Percentiles rank a stretch among this genome's conserved stretches.
Evolutionary conservation across 2,888 invertebrate species (phyloP).

Genomic region (Pristionchus entomophagus): DNA sequence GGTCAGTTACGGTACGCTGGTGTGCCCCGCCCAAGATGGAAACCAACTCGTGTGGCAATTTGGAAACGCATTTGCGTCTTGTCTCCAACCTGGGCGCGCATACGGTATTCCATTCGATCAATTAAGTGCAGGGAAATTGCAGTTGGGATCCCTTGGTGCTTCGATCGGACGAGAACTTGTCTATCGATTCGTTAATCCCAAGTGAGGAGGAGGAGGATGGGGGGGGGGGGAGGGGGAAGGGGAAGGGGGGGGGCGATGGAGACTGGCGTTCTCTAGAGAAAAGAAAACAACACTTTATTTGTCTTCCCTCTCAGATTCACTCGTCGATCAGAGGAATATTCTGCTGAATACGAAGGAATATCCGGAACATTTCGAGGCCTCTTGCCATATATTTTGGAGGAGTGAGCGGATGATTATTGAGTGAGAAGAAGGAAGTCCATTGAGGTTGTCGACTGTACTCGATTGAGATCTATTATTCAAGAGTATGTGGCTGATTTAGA

Average conservation of each 20-base stretch:
- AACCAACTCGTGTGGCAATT: no score
- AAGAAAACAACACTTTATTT: background rate
- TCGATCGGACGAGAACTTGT: background rate
- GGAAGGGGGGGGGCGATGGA: no score
- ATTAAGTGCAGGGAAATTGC: background rate
- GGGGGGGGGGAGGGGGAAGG: no score
- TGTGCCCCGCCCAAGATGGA: no score
- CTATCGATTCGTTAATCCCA: constrained; percentile 17
- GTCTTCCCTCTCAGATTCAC: background rate
- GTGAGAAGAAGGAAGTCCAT: no score
- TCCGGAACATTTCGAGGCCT: background rate
- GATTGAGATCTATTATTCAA: background rate
- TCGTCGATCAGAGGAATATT: background rate
- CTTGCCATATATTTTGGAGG: background rate
- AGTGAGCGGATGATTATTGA: background rate
- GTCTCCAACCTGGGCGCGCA: no score
- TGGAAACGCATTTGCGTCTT: background rate
- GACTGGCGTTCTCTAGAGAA: no score
- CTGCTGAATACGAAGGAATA: constrained; percentile 6
- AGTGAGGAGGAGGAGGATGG: background rate
- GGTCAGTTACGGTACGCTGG: background rate
- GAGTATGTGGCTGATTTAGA: constrained; percentile 21
- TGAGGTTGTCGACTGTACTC: background rate
- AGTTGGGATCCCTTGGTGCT: constrained; percentile 35
- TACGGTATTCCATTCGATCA: no score